Evolutionary conservation across 2,113 vertebrate species (phyloP).

Genomic region (Microcebus tavaratra): DNA sequence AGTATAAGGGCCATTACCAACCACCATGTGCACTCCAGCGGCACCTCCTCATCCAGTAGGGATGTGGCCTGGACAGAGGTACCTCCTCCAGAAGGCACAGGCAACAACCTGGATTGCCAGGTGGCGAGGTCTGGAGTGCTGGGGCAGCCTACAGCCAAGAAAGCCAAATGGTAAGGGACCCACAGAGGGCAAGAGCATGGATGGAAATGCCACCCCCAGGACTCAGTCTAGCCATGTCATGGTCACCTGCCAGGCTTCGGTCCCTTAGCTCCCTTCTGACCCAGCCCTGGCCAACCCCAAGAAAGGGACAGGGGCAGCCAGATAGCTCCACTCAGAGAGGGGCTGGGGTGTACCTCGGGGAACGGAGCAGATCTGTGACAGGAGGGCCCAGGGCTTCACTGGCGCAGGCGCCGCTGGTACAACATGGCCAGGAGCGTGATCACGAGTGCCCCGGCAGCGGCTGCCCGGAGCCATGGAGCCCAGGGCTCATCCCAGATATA

Average conservation of each 20-base stretch:
- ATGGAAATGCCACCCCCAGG: background rate
- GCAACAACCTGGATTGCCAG: background rate
- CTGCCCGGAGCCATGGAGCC: background rate
- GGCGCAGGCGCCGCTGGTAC: constrained; percentile 34
- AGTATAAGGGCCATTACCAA: background rate
- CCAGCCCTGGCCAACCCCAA: background rate
- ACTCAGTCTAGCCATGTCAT: too few relatives aligned
- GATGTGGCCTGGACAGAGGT: background rate
- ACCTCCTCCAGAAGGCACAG: background rate
- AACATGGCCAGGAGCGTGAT: background rate
- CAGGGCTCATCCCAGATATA: accelerated
- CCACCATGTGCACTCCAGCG: background rate
- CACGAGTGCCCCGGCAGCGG: background rate
- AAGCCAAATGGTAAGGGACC: background rate
- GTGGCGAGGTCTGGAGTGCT: background rate
- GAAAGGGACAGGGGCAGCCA: background rate
- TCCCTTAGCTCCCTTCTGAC: background rate
- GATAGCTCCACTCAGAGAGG: background rate
- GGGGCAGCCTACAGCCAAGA: background rate
- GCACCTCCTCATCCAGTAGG: background rate
- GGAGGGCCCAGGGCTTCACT: background rate
- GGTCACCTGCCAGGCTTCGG: accelerated
- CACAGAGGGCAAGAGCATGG: background rate
- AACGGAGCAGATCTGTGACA: accelerated
- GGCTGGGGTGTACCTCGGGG: background rate